Base-by-base conservation (phyloP, 2,113 vertebrate species). In the Coregonus clupeaformis region DNA sequence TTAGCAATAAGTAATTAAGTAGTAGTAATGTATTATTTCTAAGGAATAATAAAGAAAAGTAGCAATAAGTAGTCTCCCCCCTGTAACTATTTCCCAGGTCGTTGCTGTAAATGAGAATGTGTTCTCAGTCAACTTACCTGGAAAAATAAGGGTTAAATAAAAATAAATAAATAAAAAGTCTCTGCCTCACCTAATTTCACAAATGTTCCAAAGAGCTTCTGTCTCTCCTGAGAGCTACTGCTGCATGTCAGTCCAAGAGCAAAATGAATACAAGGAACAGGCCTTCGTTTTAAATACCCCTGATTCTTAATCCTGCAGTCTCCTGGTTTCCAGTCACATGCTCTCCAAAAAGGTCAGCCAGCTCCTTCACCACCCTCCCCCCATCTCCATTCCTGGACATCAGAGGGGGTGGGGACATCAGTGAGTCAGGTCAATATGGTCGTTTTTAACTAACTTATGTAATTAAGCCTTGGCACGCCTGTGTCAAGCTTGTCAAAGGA, bases 171-270 rank as follows among this genome's bases (percentile, higher is more conserved):
- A 42, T 42, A 11, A 42, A 12, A 49, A 25, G 27, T 5, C 52
- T 71, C n/a, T 73, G 29, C 49, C 92, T 89, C 85, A 92, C 92
- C 90, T 93, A 85, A 42, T 24, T 72, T 83, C 73, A 77, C 77
- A 84, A 81, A 73, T 76, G 60, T 87, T 78, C 83, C 73, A n/a
- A 66, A 67, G 74, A 70, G 70, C 77, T 47, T 11, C 69, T n/a
- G 47, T 87, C 72, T 86, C 81, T 75, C 47, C 63, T 77, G 65
- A 16, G 32, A 69, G 72, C 68, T 60, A 62, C 73, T 42, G 60
- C 55, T 78, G 32, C 74, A 73, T 14, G 49, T 68, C 5, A 25
- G 60, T 67, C 12, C 75, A 49, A 24, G 20, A 22, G 55, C 14
- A 29, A 62, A 30, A 68, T 77, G 75, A 60, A 36, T 27, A 75